These are phyloP conservation scores for Sclerodermus sp. DNA, from an alignment of 2,888 invertebrate species.

Conservation along the genomic window DNA sequence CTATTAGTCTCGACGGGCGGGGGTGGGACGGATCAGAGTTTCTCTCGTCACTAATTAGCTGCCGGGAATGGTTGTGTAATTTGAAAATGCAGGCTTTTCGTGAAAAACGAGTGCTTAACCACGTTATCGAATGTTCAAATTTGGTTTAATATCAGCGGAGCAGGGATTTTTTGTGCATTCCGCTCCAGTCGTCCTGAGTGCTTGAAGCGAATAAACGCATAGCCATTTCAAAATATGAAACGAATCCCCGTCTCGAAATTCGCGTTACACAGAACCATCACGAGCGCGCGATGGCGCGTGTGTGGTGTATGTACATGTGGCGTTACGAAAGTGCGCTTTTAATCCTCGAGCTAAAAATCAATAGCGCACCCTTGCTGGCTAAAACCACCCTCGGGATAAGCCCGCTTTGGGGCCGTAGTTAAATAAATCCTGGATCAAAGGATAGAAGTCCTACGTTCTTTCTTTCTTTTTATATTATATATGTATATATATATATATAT, in stretches of 20 bases:
- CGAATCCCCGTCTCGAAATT: not conserved
- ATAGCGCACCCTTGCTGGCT: constrained; percentile 46
- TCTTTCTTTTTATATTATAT: constrained; percentile 9
- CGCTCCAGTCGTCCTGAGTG: too few relatives aligned
- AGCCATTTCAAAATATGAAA: constrained; percentile 6
- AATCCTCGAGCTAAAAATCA: constrained; percentile 58
- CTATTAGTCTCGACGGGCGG: too few relatives aligned
- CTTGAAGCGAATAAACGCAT: too few relatives aligned
- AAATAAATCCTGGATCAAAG: constrained; percentile 59
- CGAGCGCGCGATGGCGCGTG: not conserved
- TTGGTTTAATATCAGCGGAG: too few relatives aligned
- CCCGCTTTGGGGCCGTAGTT: constrained; percentile 53
- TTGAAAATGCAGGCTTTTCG: too few relatives aligned
- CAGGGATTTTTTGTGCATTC: too few relatives aligned
- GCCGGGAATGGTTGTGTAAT: too few relatives aligned
- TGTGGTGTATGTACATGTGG: constrained; percentile 13
- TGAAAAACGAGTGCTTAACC: too few relatives aligned
- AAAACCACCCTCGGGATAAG: constrained; percentile 57
- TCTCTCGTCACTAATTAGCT: too few relatives aligned
- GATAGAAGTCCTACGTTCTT: constrained; percentile 42
- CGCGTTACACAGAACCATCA: constrained; percentile 9
- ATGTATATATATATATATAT: not conserved
- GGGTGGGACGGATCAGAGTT: too few relatives aligned
- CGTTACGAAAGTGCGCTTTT: constrained; percentile 48
- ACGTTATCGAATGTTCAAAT: too few relatives aligned